Evolutionary conservation across 1,140 invertebrate genomes (phyloP).

Genomic region (Zelostemma sp.): DNA sequence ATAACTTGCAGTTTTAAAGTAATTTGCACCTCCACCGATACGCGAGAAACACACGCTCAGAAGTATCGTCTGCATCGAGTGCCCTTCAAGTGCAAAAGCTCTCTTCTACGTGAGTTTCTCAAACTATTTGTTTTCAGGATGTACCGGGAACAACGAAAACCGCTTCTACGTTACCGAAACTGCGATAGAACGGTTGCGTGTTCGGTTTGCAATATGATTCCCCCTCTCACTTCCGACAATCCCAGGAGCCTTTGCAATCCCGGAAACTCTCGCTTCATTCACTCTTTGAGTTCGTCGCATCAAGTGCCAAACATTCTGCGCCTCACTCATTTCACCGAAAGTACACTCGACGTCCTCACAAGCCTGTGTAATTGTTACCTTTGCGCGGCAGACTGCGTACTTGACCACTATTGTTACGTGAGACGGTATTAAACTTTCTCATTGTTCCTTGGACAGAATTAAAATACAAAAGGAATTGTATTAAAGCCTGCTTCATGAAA

Average conservation of each 20-base stretch:
- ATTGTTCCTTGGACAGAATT: too few relatives aligned
- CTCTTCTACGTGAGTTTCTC: not conserved
- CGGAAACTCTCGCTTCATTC: not conserved
- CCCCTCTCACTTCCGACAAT: not conserved
- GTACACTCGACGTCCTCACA: not conserved
- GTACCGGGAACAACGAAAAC: not conserved
- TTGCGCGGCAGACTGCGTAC: not conserved
- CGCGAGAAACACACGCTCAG: constrained; percentile 25
- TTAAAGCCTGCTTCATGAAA: too few relatives aligned
- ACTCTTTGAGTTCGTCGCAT: not conserved
- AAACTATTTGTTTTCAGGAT: not conserved
- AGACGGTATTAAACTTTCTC: too few relatives aligned
- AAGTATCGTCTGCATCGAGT: not conserved
- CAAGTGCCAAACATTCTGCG: not conserved
- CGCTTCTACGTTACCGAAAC: not conserved
- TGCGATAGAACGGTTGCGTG: not conserved
- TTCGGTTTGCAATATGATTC: too few relatives aligned
- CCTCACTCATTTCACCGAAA: not conserved
- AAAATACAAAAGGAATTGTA: too few relatives aligned
- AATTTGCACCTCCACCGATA: constrained; percentile 27
- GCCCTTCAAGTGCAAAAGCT: not conserved
- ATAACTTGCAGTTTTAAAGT: constrained; percentile 48
- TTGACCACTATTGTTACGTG: not conserved
- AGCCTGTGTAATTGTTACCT: not conserved
- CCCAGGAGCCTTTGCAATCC: not conserved